Evolutionary conservation across 2,888 invertebrate species (phyloP), one percentile per base, ranked within the genome.

Genomic region (Perdita meconis): DNA sequence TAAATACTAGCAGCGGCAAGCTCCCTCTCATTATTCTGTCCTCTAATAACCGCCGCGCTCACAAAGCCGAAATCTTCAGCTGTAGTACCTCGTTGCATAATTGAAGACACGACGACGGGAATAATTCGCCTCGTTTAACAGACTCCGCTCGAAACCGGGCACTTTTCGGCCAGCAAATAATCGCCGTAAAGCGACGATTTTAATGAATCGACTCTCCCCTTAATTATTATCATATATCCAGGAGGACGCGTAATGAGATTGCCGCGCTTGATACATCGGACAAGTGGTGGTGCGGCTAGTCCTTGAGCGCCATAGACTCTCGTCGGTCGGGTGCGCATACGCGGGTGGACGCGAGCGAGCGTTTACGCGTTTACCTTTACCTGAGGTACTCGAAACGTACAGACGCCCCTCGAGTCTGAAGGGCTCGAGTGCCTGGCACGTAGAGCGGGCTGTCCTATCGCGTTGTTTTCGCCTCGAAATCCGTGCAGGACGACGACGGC

Each of bases 131-230:
- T 59, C 56, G 63, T 77, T 81, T 70, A 76, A 2, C 36, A 5
- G 24, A 2, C 0, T 38, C 51, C 34, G 53, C 50, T 57, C 38
- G 38, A 59, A 64, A 0, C 26, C 36, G 16, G 34, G 36, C 22
- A 70, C 72, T 83, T 55, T 67, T 53, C 38, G 56, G 0, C 36
- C 38, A 53, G 24, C 40, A 42, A 77, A 82, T 82, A 72, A 80
- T 87, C 81, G 80, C 80, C 74, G 70, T 68, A 73, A 72, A 78
- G 59, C 71, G 75, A 64, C 67, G 63, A 83, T 85, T 86, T 86
- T 87, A 87, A 86, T 73, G 86, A 86, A 85, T 80, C 71, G 65
- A 67, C 83, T 64, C 74, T 80, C 72, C 13, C 69, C 74, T 80
- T 77, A 80, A 83, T 80, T 84, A n/a, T n/a, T n/a, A 83, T 81